Base-by-base conservation (phyloP, 1,140 invertebrate genomes). In the Drosophila nebulosa region DNA sequence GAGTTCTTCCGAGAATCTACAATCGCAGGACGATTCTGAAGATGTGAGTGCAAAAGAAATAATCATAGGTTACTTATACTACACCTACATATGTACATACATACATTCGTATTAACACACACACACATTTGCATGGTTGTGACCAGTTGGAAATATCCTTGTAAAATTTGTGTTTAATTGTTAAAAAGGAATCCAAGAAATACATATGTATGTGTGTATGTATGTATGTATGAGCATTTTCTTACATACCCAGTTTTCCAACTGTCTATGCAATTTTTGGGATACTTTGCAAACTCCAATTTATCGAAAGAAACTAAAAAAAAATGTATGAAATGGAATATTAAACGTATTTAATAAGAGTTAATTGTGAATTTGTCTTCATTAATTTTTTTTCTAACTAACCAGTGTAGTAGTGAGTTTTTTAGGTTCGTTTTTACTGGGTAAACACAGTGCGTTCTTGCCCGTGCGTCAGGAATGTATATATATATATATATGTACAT, bases 21-120 rank as follows among this genome's bases (percentile, higher is more conserved):
- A 90, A 77, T 90, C 88, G 64, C 88, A 90, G 79, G 88, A 90
- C 83, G 88, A 90, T 80, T 90, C 81, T 58, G 88, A 90, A 84
- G 88, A 90, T 73, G 88, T 90, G 80, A 90, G 88, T 85, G 18
- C 53, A 39, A 42, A 42, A 10, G 10, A 58, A 46, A 21, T 21
- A 46, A n/a, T 21, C 16, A 46, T 21, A 21, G 16, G 16, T 18
- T 57, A 14, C n/a, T 42, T 24, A 10, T 59, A 14, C 21, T n/a
- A n/a, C n/a, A n/a, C n/a, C n/a, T n/a, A n/a, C n/a, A n/a, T n/a
- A n/a, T n/a, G 42, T 59, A 42, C n/a, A 9, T 24, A 46, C n/a
- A 46, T 14, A 55, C 14, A 18, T 55, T 18, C 21, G 9, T 24
- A 24, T 1, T 7, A n/a, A 52, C 22, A 52, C 22, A 24, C 22